Percentiles rank a stretch among this genome's conserved stretches.
Conservation (phyloP, 2,113 vertebrate genomes). For the Pelecanoides urinatrix region DNA sequence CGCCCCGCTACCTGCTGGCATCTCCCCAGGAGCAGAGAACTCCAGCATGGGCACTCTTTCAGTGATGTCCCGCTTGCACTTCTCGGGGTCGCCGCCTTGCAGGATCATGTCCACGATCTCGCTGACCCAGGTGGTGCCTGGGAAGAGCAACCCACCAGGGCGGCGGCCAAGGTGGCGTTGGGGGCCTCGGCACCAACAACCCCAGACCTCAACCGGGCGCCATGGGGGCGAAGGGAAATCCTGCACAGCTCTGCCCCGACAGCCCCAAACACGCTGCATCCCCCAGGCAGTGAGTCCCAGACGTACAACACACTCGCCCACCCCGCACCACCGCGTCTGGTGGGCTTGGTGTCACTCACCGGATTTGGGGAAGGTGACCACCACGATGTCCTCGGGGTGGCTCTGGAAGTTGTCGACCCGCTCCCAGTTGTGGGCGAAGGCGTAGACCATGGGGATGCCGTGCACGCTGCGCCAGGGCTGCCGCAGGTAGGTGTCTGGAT, state of each 20-base stretch:
- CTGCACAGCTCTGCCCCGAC: rapidly evolving
- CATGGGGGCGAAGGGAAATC: rapidly evolving
- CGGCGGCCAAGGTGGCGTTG: rapidly evolving
- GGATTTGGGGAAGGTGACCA: constrained; percentile 74
- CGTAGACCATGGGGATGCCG: constrained; percentile 32
- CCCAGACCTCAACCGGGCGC: rapidly evolving
- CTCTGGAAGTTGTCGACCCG: constrained; percentile 49
- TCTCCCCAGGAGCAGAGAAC: not conserved
- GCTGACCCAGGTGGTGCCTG: constrained; percentile 77
- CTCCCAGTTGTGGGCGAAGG: constrained; percentile 61
- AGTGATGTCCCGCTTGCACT: constrained; percentile 61
- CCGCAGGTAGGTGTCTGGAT: not conserved
- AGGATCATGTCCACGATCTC: constrained; percentile 77
- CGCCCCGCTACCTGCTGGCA: not conserved
- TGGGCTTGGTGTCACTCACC: constrained; percentile 48
- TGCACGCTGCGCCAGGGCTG: constrained; percentile 40
- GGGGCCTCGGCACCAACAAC: not conserved
- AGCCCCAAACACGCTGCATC: rapidly evolving
- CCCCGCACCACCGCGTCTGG: rapidly evolving
- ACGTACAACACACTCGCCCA: rapidly evolving
- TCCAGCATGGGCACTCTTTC: constrained; percentile 74
- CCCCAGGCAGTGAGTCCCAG: not conserved
- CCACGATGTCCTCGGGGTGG: constrained; percentile 64
- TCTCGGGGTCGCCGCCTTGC: constrained; percentile 45
- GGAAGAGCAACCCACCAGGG: not conserved